Conservation (phyloP, 1,140 invertebrate genomes). For the Drosophila tani region DNA sequence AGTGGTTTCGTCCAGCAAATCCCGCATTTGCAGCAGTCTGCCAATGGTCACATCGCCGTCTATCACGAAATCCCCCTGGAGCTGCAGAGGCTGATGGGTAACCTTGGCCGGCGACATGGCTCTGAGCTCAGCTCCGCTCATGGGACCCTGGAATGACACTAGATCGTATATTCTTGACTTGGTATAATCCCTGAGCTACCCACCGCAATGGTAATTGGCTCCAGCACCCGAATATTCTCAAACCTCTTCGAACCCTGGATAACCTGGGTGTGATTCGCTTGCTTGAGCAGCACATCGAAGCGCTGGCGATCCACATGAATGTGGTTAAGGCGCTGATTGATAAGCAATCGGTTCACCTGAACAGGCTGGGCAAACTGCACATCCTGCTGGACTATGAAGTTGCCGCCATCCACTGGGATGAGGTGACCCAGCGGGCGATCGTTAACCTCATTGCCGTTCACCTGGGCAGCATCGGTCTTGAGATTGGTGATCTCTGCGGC, state of each 20-base stretch:
- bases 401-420: conserved; percentile 66
- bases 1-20: conserved; percentile 62
- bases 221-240: conserved; percentile 78
- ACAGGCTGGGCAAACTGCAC: conserved; percentile 83
- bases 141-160: conserved; percentile 54
- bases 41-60: conserved; percentile 82
- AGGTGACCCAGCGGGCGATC: conserved; percentile 56
- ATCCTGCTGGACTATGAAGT: conserved; percentile 81
- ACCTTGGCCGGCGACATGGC: conserved; percentile 84
- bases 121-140: conserved; percentile 77
- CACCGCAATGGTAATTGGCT: conserved; percentile 82
- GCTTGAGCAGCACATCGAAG: conserved; percentile 84
- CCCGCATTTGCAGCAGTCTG: conserved; percentile 60
- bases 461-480: conserved; percentile 43
- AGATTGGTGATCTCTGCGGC: conserved; percentile 51
- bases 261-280: conserved; percentile 76
- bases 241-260: conserved; percentile 84
- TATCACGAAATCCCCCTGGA: conserved; percentile 84
- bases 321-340: conserved; percentile 83
- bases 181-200: not conserved
- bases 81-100: conserved; percentile 67
- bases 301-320: conserved; percentile 81
- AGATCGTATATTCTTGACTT: too few relatives aligned
- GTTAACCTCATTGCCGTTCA: conserved; percentile 66
- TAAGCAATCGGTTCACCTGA: conserved; percentile 75